A percentile compares a stretch with the other conserved stretches of the same genome.
Evolutionary conservation across 2,797 vertebrate genomes (phyloP).

Genomic region (Falco peregrinus): DNA sequence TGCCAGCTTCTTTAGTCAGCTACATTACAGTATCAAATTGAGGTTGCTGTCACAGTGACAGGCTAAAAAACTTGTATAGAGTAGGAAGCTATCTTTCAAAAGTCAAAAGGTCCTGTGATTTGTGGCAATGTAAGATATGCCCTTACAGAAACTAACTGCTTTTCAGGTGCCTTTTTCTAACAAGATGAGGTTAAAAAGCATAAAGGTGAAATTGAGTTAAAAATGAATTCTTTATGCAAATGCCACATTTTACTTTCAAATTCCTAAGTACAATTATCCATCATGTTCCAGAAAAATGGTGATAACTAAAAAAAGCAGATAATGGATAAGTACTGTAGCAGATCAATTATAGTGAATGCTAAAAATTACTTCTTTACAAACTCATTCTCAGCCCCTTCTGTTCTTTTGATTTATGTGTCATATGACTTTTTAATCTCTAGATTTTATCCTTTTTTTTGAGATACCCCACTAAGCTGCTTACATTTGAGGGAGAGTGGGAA

Average conservation of each 20-base stretch:
- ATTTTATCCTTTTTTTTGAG: slow-evolving; percentile 12
- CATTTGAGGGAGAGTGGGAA: slow-evolving; percentile 3
- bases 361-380: slow-evolving; percentile 65
- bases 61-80: not conserved
- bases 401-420: slow-evolving; percentile 54
- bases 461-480: slow-evolving; percentile 16
- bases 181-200: not conserved
- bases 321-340: slow-evolving; percentile 40
- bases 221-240: slow-evolving; percentile 70
- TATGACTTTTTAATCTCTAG: slow-evolving; percentile 38
- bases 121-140: not conserved
- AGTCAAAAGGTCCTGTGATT: slow-evolving; percentile 30
- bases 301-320: slow-evolving; percentile 63
- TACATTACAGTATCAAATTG: slow-evolving; percentile 13
- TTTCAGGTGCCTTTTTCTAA: slow-evolving; percentile 22
- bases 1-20: not conserved
- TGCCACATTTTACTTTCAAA: slow-evolving; percentile 77
- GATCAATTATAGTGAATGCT: slow-evolving; percentile 60
- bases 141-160: not conserved
- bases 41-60: slow-evolving; percentile 28
- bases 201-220: slow-evolving; percentile 65
- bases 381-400: slow-evolving; percentile 17
- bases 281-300: slow-evolving; percentile 55
- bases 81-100: not conserved
- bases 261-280: slow-evolving; percentile 62